phyloP scores from a whole-genome alignment of 2,888 invertebrate genomes.

The Oxycera nigricornis region DNA sequence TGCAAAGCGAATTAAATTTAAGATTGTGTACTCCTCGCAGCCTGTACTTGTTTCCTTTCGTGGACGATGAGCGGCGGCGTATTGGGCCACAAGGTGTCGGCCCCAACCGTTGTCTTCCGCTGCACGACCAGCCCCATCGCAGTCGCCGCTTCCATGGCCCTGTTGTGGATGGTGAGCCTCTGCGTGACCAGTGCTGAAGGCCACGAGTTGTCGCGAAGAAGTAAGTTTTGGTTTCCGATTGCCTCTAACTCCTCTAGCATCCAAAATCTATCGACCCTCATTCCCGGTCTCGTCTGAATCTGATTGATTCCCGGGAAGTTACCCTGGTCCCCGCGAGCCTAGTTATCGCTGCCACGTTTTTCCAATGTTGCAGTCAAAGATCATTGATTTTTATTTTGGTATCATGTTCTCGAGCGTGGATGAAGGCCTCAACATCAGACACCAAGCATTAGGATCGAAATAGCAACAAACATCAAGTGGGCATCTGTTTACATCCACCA shows the following conservation, averaged over 20 bases:
- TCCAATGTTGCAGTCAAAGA: constrained; percentile 8
- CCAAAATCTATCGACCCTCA: neutral
- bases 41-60: constrained; percentile 14
- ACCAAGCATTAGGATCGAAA: too few relatives aligned
- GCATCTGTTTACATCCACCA: neutral
- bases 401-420: neutral
- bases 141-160: neutral
- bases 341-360: neutral
- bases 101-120: neutral
- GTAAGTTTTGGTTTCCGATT: constrained; percentile 42
- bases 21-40: constrained; percentile 21
- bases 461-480: neutral
- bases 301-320: neutral
- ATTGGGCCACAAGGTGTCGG: neutral
- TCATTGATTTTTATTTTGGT: constrained; percentile 3
- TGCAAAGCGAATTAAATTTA: constrained; percentile 25
- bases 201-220: constrained; percentile 43
- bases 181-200: constrained; percentile 35
- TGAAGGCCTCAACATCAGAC: neutral
- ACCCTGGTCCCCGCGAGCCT: neutral
- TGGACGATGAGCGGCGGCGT: neutral
- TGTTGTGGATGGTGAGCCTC: neutral
- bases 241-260: too few relatives aligned
- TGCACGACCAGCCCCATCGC: neutral
- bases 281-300: neutral